Evolutionary conservation across 2,797 vertebrate genomes (phyloP), one percentile per base, ranked within the genome.

Genomic region (Chloroceryle inda): DNA sequence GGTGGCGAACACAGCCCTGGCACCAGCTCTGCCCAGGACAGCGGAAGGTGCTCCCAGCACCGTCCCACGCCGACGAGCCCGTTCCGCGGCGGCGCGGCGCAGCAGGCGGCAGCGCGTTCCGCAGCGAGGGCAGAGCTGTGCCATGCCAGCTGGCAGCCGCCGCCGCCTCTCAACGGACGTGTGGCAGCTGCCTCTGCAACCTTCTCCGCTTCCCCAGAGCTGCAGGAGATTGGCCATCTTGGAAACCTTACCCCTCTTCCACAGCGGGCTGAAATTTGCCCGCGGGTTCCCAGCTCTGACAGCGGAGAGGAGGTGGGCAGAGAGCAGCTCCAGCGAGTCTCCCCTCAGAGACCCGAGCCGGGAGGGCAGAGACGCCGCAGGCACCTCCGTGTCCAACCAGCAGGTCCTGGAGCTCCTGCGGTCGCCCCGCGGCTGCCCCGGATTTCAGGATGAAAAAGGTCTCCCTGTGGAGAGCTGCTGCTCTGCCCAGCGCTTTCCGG

Each of bases 151-250:
- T 74, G 89, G 78, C 64, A 44, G 74, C 85, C 38, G 10, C 44
- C 1, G 1, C 6, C 0, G 53, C 63, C 42, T 16, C 21, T 0
- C 17, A 47, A 88, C 79, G 26, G 94, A 88, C 87, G 2, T 0
- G 6, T 45, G 67, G 2, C 88, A 89, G 88, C 95, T 95, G 94
- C 90, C 80, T 45, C 80, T 20, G 55, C 76, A 45, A 13, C 68
- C 87, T 82, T 6, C 68, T 40, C 84, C 19, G 72, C 84, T 50
- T 27, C 26, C 8, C 4, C 27, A 10, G n/a, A 44, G 38, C 37
- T 12, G 19, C 33, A 16, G 69, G 75, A 85, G 22, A 56, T 19
- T 37, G 67, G 67, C 5, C 1, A 0, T 5, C 87, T 42, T 29
- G 11, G 92, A 73, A 86, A 52, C 59, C 12, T 45, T 33, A 79